These are phyloP conservation scores for Barypeithes pellucidus DNA, from an alignment of 2,888 invertebrate species.

Conservation along the genomic window DNA sequence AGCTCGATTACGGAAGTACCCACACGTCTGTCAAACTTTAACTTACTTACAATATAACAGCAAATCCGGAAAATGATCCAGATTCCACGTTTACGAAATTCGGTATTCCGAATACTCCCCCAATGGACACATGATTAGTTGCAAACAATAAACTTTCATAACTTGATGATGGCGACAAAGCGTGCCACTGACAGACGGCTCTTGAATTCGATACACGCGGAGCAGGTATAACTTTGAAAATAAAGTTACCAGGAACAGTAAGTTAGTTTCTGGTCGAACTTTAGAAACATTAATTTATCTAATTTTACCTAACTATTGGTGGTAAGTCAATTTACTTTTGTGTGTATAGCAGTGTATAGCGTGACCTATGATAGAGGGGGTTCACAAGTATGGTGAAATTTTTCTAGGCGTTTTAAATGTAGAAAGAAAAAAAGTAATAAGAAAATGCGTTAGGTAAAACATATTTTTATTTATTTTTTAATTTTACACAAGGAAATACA, in stretches of 20 bases:
- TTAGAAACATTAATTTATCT: background rate
- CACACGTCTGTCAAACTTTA: no score
- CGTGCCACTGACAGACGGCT: background rate
- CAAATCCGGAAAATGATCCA: no score
- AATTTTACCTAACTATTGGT: background rate
- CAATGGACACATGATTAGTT: conserved; percentile 2
- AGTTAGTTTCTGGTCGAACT: background rate
- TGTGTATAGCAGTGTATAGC: no score
- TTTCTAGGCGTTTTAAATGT: no score
- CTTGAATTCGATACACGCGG: conserved; percentile 3
- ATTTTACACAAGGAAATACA: no score
- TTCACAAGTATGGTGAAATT: no score
- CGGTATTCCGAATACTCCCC: background rate
- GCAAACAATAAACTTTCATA: conserved; percentile 9
- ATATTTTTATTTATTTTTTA: no score
- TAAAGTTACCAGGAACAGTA: background rate
- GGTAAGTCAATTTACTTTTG: background rate
- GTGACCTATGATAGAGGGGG: no score
- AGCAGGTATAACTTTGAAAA: conserved; percentile 11
- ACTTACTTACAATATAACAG: no score
- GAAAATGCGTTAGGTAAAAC: no score
- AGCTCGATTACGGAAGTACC: no score
- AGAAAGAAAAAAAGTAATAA: no score
- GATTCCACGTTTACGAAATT: background rate
- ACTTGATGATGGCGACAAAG: background rate